phyloP scores from a whole-genome alignment of 2,113 vertebrate species.

The Paramormyrops kingsleyae region DNA sequence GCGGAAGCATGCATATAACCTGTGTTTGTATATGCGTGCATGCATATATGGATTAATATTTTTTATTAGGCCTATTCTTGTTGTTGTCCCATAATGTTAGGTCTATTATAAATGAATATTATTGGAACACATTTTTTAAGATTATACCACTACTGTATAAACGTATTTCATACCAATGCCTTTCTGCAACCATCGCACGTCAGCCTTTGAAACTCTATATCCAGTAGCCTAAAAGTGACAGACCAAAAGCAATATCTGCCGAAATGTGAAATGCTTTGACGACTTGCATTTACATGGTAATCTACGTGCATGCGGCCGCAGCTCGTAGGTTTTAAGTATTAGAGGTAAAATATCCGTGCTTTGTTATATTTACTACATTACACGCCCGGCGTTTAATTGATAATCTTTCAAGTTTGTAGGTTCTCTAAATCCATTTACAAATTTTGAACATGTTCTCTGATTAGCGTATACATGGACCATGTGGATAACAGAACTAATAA shows the following conservation, averaged over 20 bases:
- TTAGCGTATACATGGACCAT: conserved; percentile 41
- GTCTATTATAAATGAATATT: not conserved
- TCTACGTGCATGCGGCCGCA: not conserved
- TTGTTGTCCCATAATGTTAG: not conserved
- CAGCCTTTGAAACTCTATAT: not conserved
- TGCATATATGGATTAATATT: not conserved
- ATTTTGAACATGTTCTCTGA: conserved; percentile 36
- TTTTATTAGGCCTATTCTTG: not conserved
- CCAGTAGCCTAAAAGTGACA: not conserved
- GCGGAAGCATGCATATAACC: not conserved
- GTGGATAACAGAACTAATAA: conserved; percentile 41
- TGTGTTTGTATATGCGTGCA: not conserved
- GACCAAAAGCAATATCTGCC: not conserved
- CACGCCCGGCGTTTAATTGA: conserved; percentile 52
- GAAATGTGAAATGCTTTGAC: conserved; percentile 1
- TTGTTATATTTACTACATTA: conserved; percentile 42
- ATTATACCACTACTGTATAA: not conserved
- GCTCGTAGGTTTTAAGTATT: not conserved
- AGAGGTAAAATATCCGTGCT: conserved; percentile 10
- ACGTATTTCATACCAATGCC: not conserved
- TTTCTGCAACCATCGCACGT: not conserved
- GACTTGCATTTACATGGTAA: not conserved
- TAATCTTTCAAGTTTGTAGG: conserved; percentile 42
- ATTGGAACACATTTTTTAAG: not conserved
- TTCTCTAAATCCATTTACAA: conserved; percentile 50